Base-by-base conservation (phyloP, 2,113 vertebrate genomes). In the Megatriorchis doriae region DNA sequence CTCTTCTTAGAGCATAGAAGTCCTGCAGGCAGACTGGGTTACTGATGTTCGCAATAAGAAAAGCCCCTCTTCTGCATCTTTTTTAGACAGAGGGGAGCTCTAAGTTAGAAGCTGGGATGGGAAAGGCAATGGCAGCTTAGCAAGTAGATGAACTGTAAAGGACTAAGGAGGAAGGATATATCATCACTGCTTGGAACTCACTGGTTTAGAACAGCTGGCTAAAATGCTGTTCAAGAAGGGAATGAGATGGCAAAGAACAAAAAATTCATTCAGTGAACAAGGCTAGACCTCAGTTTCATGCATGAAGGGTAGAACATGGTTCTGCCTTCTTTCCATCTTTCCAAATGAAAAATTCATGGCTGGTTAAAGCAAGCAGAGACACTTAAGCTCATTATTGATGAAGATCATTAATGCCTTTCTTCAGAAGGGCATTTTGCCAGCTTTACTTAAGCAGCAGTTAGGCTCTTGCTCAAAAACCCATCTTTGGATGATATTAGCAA, bases 371-470 rank as follows among this genome's bases (percentile, higher is more conserved):
- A 93, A 89, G 81, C 7, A 3, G 58, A 86, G 66, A 94, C 66
- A 73, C 65, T 87, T 91, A 80, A 85, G 56, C 56, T 92, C 66
- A 94, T 94, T 94, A 95, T 80, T 95, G 77, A 94, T 95, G 73
- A 93, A 87, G 61, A 91, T 73, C 50, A 62, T 77, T 91, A 94
- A 77, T 77, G 63, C 22, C 26, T 93, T 43, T 84, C 62, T 90
- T 90, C 78, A 94, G 84, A 85, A 85, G 22, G 91, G 84, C 66
- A 52, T 85, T 94, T 94, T 95, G 81, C 91, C 89, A 94, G 81
- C 62, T 75, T 94, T 90, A 77, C 91, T 95, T 88, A 91, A 85
- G 86, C 45, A 85, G 53, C n/a, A 66, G 73, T 75, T 70, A 56
- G 32, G 58, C 31, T 72, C 12, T 77, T 93, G 61, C 84, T 96